Evolutionary conservation across 2,888 invertebrate genomes (phyloP).

Genomic region (Tenthredo livida): DNA sequence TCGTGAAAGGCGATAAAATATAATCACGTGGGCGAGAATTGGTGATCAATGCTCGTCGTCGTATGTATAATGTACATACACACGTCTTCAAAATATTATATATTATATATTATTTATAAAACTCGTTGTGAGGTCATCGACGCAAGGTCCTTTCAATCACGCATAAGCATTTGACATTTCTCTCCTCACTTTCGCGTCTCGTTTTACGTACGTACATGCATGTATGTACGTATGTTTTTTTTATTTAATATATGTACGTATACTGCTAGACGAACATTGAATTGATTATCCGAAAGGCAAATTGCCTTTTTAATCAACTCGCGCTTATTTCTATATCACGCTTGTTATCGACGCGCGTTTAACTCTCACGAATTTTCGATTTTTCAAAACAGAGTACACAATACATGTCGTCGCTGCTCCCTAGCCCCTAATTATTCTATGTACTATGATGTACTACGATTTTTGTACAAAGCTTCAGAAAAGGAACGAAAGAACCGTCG

Average conservation of each 20-base stretch:
- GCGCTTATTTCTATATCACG: neutral
- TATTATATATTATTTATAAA: slow-evolving; percentile 19
- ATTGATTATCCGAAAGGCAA: neutral
- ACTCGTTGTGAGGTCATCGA: slow-evolving; percentile 44
- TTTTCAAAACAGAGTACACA: slow-evolving; percentile 1
- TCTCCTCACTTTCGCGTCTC: neutral
- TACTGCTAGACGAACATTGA: neutral
- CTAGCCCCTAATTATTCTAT: neutral
- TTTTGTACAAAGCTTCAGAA: slow-evolving; percentile 59
- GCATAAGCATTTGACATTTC: slow-evolving; percentile 48
- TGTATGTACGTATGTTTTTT: neutral
- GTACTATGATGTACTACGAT: neutral
- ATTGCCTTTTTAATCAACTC: neutral
- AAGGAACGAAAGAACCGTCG: slow-evolving; percentile 49
- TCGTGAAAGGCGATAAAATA: slow-evolving; percentile 8
- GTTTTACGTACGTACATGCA: neutral
- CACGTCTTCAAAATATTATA: neutral
- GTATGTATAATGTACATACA: no score
- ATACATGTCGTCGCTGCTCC: slow-evolving; percentile 16
- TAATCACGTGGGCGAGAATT: slow-evolving; percentile 45
- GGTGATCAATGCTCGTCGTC: slow-evolving; percentile 18
- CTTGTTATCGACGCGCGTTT: neutral
- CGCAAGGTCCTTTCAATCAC: slow-evolving; percentile 45
- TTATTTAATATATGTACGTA: neutral
- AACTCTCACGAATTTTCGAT: slow-evolving; percentile 10